Percentiles rank a stretch among this genome's conserved stretches.
Evolutionary conservation across 2,113 vertebrate species (phyloP).

Genomic region (Coptodon bakossiorum): DNA sequence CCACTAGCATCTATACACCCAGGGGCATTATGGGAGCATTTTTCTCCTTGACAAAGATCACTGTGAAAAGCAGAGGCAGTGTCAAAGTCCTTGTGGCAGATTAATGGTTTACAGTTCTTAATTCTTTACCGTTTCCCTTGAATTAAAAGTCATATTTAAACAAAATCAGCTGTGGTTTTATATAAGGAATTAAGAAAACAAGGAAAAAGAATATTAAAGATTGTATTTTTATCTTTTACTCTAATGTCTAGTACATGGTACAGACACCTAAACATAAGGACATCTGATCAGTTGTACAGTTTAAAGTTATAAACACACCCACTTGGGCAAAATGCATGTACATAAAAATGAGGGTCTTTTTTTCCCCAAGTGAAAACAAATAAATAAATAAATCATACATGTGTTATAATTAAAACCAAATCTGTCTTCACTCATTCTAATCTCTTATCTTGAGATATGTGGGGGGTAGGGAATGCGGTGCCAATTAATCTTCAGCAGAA

Average conservation of each 20-base stretch:
- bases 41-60: conserved; percentile 3
- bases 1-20: not conserved
- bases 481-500: conserved; percentile 42
- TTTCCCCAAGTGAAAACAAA: not conserved
- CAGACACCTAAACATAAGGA: not conserved
- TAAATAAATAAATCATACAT: not conserved
- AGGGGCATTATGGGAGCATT: conserved; percentile 32
- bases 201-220: not conserved
- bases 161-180: not conserved
- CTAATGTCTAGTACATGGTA: not conserved
- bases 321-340: not conserved
- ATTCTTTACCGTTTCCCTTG: not conserved
- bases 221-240: not conserved
- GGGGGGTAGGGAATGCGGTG: conserved; percentile 1
- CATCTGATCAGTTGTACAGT: not conserved
- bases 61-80: not conserved
- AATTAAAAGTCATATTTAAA: not conserved
- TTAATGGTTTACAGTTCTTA: too few relatives aligned
- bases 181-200: not conserved
- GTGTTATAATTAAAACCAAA: not conserved
- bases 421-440: conserved; percentile 8
- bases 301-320: not conserved
- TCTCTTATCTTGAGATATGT: not conserved
- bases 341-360: not conserved
- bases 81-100: not conserved